phyloP scores from a whole-genome alignment of 2,888 invertebrate species.

The Lycophotia porphyrea region DNA sequence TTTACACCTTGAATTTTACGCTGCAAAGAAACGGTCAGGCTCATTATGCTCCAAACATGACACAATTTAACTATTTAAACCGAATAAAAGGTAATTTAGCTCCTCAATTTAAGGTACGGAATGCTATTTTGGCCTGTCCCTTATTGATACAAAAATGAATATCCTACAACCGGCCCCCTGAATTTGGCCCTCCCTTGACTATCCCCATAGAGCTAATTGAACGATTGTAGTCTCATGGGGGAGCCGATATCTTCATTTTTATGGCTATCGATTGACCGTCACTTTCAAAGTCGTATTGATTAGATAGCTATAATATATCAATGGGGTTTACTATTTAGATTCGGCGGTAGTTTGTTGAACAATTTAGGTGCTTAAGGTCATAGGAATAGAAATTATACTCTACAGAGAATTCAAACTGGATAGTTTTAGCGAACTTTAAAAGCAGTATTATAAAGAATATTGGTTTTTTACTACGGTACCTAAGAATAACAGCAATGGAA shows the following conservation, averaged over 20 bases:
- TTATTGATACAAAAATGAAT: conserved; percentile 29
- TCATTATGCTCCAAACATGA: not conserved
- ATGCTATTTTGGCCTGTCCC: not conserved
- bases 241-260: conserved; percentile 71
- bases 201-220: conserved; percentile 61
- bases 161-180: conserved; percentile 28
- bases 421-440: not conserved
- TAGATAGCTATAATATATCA: conserved; percentile 60
- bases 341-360: not conserved
- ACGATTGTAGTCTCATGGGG: conserved; percentile 61
- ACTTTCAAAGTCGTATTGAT: conserved; percentile 68
- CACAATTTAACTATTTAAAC: not conserved
- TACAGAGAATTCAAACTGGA: not conserved
- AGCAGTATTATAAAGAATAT: too few species aligned
- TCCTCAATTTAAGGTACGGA: not conserved
- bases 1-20: not conserved
- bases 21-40: not conserved
- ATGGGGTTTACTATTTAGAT: conserved; percentile 14
- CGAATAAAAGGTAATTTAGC: not conserved
- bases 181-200: conserved; percentile 24
- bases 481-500: not conserved
- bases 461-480: too few species aligned
- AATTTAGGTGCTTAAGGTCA: not conserved
- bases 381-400: not conserved
- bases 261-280: conserved; percentile 69